Base-by-base conservation (phyloP, 1,140 invertebrate species). In the Onthophagus taurus region DNA sequence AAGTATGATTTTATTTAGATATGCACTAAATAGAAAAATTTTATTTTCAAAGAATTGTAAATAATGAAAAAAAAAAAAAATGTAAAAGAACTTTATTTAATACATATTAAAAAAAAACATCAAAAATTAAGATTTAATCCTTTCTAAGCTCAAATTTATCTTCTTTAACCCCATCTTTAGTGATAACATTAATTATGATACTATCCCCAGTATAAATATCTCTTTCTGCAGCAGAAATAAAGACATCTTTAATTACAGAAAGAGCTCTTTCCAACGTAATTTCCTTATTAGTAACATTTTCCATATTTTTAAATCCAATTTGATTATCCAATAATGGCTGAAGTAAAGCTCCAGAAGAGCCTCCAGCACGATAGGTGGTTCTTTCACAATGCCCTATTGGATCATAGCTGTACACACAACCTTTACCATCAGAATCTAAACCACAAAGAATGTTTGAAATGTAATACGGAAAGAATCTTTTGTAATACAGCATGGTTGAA, bases 401-500 rank as follows among this genome's bases (percentile, higher is more conserved):
- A 69, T 99, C 95, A 65, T 97, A 99, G 58, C 85, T 89, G 69
- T 84, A 98, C 2, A 98, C 83, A 57, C 82, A 84, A 2, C 95
- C 95, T 62, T 89, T 86, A n/a, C 93, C 93, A 57, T 87, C 74
- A 54, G 72, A 70, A 65, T 89, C 85, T 12, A 90, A 60, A 0
- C 97, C 97, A 50, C 89, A 94, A 38, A 99, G 67, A 20, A 99
- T 81, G 63, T 96, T 97, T 20, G 86, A 87, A 7, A 97, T 84
- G 64, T 99, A 99, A 63, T 97, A 99, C 1, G 97, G 97, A 66
- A 99, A 99, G 65, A 99, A 99, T 48, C 97, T 76, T 54, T 92
- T 91, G 57, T 93, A 86, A 63, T 99, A 99, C 45, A 99, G 70
- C 74, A 96, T 86, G 4, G 87, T 95, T 0, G 95, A 92, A 1